Base-by-base conservation (phyloP, 2,888 invertebrate species). In the Drosophila formosana region DNA sequence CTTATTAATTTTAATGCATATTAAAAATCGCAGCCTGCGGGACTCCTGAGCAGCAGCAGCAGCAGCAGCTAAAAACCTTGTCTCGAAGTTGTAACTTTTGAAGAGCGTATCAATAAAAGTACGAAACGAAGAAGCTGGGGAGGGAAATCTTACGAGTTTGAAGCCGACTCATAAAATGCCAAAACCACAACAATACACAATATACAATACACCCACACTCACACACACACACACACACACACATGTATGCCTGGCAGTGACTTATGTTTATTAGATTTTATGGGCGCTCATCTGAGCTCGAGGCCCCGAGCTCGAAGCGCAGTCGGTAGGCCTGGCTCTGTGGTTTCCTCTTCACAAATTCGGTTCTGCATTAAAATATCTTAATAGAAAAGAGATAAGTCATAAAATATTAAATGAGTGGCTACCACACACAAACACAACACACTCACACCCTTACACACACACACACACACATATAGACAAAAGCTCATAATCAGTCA, bases 1-100 rank as follows among this genome's bases (percentile, higher is more conserved):
- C 88, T 88, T 85, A 85, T 85, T 85, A 88, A 87, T 85, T 85
- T 85, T 82, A 85, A 88, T 80, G 80, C 82, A 82, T 85, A 87
- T 87, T 87, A 84, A 84, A 86, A 83, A 83, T 83, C 73, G 70
- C 71, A 64, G 72, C 77, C 84, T 52, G 58, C 62, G 75, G 75
- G 39, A 11, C 53, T 32, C 23, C 37, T 37, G 34, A 32, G 28
- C 39, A 34, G 30, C 30, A 30, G 26, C 37, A 30, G 60, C 23
- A n/a, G 26, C 28, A 47, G 11, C 28, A 28, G 46, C 57, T 13
- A 34, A 61, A 30, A 41, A 46, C 37, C 50, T 58, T 26, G 45
- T 60, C 37, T 55, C 37, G 23, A 63, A 57, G 57, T 55, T 79
- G 67, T 72, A 74, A 64, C 72, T 70, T 72, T 53, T 46, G 45